Conservation (phyloP, 2,797 vertebrate genomes). For the Tarsius wallacei region DNA sequence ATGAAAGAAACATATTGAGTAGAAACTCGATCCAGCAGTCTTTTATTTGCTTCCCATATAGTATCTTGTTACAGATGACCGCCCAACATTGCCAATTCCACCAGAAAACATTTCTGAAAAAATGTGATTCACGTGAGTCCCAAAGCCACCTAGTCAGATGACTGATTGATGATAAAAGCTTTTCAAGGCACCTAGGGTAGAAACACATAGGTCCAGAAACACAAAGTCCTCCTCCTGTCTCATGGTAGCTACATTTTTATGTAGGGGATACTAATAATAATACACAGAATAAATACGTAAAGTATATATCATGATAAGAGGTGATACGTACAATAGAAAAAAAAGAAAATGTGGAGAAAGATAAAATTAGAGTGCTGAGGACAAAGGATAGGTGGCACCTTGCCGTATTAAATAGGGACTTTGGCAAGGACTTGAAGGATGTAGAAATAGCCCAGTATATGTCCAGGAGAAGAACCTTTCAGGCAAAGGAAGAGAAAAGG, state of each 20-base stretch:
- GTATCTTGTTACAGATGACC: neutral
- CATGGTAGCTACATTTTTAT: neutral
- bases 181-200: neutral
- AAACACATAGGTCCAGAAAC: neutral
- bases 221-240: neutral
- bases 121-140: neutral
- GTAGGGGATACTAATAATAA: neutral
- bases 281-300: neutral
- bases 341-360: neutral
- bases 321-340: neutral
- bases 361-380: neutral
- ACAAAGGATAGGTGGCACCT: rapidly evolving
- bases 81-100: neutral
- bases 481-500: neutral
- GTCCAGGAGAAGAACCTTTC: neutral
- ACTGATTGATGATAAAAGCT: neutral
- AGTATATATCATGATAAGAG: neutral
- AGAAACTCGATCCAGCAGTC: neutral
- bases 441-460: neutral
- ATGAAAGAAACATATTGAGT: neutral
- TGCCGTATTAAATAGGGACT: neutral
- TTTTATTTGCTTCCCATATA: neutral
- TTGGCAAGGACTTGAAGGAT: neutral
- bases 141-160: neutral
- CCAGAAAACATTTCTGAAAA: neutral